Base-by-base conservation (phyloP, 1,140 invertebrate species). In the Ceratina australensis region DNA sequence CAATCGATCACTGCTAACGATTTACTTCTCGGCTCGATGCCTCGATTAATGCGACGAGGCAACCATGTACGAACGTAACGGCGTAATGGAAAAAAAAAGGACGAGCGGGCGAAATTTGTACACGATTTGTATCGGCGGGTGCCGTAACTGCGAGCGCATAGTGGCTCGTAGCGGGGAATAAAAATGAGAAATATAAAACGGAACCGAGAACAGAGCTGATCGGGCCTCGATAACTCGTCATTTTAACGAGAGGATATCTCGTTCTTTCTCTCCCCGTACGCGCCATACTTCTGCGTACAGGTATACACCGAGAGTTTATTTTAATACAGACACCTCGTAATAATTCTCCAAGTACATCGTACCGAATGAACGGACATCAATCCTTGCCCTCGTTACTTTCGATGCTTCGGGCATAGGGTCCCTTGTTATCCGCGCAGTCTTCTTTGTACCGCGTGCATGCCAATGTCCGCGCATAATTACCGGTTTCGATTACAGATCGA, bases 381-480 rank as follows among this genome's bases (percentile, higher is more conserved):
- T 84, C 72, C 61, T 83, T 67, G 77, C 72, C 72, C 78, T 84
- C 81, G 72, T 84, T 84, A 84, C 72, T 80, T 77, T 76, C 81
- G 77, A 73, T 69, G 82, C 82, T 84, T 28, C 82, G 24, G 81
- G 82, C 82, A 56, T 56, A 68, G 33, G 24, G 28, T 72, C 72
- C 66, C 81, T 83, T 84, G 81, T 84, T 84, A 83, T 80, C 72
- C 67, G 57, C 24, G 50, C 42, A 47, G 10, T 63, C 72, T 50
- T 47, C 60, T 72, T 71, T 78, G 66, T 66, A 75, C 33, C 13
- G 33, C 56, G 33, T 67, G 65, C 80, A 83, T 73, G 80, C 82
- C 81, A 59, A 79, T 83, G 76, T 49, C 60, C 52, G 57, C 68
- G 77, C 77, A 83, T 84, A 84, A 84, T 84, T 84, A 83, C 67